These are phyloP conservation scores for Microcaecilia unicolor DNA, from an alignment of 2,797 vertebrate genomes.

Conservation along the genomic window DNA sequence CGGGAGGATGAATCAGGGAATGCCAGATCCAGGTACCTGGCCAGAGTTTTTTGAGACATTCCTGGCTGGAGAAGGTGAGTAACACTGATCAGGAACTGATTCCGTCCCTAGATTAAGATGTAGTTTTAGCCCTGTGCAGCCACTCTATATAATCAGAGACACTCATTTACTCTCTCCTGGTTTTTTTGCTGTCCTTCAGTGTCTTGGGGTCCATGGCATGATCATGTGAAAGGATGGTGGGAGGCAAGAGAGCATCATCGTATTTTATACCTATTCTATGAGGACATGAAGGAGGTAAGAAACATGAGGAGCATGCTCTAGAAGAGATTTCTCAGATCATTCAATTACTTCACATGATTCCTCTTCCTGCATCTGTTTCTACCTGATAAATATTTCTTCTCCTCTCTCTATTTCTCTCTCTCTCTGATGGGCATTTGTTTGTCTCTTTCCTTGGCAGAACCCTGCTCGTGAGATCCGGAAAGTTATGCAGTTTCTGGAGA, in stretches of 20 bases:
- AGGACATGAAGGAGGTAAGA: constrained; percentile 44
- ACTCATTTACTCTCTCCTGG: background rate
- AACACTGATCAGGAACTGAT: too few species aligned
- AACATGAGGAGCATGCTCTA: too few species aligned
- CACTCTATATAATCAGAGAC: background rate
- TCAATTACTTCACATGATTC: too few species aligned
- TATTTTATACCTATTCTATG: constrained; percentile 46
- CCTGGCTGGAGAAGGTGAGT: constrained; percentile 60
- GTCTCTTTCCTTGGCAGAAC: constrained; percentile 18
- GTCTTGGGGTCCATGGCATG: constrained; percentile 40
- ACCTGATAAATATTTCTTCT: too few species aligned
- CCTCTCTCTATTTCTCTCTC: too few species aligned
- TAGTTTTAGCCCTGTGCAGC: background rate
- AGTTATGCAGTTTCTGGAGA: constrained; percentile 37
- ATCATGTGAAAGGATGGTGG: constrained; percentile 43
- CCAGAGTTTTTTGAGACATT: too few species aligned
- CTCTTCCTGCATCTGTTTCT: too few species aligned
- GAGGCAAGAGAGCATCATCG: constrained; percentile 17
- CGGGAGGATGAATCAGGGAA: constrained; percentile 64
- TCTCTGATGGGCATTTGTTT: background rate
- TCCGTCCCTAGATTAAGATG: too few species aligned
- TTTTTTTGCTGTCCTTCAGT: constrained; percentile 26
- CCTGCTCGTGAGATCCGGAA: constrained; percentile 22
- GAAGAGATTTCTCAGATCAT: too few species aligned
- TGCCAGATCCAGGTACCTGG: constrained; percentile 74